Conservation (phyloP, 2,888 invertebrate species). For the Drosophila hamatofila region DNA sequence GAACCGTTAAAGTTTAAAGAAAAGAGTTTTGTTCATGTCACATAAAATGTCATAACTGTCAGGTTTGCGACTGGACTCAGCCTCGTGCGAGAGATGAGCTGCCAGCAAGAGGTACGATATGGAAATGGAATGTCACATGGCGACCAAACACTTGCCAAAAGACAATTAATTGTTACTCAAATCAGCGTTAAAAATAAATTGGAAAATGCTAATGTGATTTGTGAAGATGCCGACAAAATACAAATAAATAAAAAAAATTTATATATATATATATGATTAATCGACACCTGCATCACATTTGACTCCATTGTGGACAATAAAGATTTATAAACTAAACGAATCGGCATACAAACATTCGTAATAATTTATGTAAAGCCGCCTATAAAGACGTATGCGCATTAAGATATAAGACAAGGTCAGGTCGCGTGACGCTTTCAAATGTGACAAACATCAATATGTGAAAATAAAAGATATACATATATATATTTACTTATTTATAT, state of each 20-base stretch:
- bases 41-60: slow-evolving; percentile 78
- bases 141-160: slow-evolving; percentile 7
- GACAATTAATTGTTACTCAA: slow-evolving; percentile 62
- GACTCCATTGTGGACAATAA: slow-evolving; percentile 69
- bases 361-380: slow-evolving; percentile 59
- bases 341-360: slow-evolving; percentile 2
- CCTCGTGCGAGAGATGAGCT: slow-evolving; percentile 42
- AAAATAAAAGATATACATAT: slow-evolving; percentile 8
- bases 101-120: slow-evolving; percentile 60
- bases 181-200: slow-evolving; percentile 56
- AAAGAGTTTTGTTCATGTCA: slow-evolving; percentile 55
- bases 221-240: slow-evolving; percentile 34
- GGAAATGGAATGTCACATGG: slow-evolving; percentile 47
- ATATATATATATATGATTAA: slow-evolving; percentile 60
- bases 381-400: slow-evolving; percentile 8
- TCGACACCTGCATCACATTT: slow-evolving; percentile 52
- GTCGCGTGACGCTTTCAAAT: slow-evolving; percentile 54
- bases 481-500: background rate
- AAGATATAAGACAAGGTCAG: slow-evolving; percentile 70
- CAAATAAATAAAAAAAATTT: background rate
- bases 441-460: slow-evolving; percentile 19
- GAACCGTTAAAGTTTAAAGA: slow-evolving; percentile 52
- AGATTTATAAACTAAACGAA: slow-evolving; percentile 22
- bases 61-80: slow-evolving; percentile 27
- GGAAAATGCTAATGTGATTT: slow-evolving; percentile 40